Conservation (phyloP, 2,888 invertebrate species). For the Leucoptera coffeella region DNA sequence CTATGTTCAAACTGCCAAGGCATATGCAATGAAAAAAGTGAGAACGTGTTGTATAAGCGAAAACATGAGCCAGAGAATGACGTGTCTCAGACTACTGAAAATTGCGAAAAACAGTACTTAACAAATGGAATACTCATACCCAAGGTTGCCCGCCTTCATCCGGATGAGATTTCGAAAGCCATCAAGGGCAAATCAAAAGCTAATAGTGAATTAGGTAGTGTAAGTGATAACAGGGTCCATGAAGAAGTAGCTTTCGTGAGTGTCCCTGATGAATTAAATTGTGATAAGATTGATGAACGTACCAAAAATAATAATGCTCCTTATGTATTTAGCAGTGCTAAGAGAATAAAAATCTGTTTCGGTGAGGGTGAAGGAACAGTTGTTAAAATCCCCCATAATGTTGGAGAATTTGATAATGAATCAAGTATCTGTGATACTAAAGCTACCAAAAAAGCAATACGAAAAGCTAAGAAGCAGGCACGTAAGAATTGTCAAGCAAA, state of each 20-base stretch:
- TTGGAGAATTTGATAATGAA: slow-evolving; percentile 58
- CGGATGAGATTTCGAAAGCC: slow-evolving; percentile 53
- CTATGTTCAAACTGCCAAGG: slow-evolving; percentile 82
- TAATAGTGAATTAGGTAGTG: slow-evolving; percentile 23
- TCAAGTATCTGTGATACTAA: slow-evolving; percentile 55
- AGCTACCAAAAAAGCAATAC: slow-evolving; percentile 71
- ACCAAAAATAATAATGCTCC: slow-evolving; percentile 20
- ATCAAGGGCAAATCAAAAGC: slow-evolving; percentile 21
- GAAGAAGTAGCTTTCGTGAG: slow-evolving; percentile 36
- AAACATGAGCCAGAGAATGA: slow-evolving; percentile 35
- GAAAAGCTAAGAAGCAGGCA: slow-evolving; percentile 75
- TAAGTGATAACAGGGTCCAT: slow-evolving; percentile 14
- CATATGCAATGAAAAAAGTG: slow-evolving; percentile 76
- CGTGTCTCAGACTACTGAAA: slow-evolving; percentile 19
- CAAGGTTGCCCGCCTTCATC: slow-evolving; percentile 56
- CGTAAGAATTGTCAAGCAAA: no score
- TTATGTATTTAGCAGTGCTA: slow-evolving; percentile 49
- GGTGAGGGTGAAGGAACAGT: slow-evolving; percentile 78
- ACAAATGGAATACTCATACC: slow-evolving; percentile 53
- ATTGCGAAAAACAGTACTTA: slow-evolving; percentile 26
- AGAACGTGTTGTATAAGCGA: slow-evolving; percentile 66
- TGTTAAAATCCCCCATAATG: slow-evolving; percentile 75
- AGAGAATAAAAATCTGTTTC: slow-evolving; percentile 79
- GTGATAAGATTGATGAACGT: slow-evolving; percentile 13
- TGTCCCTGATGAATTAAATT: slow-evolving; percentile 20